Conservation (phyloP, 2,797 vertebrate genomes). For the Megaceryle alcyon region DNA sequence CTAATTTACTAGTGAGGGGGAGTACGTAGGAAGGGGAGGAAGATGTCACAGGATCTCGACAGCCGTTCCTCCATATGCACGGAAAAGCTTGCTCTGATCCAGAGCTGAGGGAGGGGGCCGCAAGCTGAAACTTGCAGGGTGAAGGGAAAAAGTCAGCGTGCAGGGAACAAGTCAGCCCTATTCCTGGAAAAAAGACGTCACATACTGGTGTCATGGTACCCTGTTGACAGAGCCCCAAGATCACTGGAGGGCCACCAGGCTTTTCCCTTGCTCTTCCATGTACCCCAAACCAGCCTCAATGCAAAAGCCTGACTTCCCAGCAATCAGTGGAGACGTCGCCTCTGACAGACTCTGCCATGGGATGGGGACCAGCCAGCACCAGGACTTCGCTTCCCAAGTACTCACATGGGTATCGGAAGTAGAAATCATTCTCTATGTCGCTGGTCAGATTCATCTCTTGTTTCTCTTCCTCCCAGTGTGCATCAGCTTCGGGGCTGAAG, state of each 20-base stretch:
- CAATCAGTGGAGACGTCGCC: rapidly evolving
- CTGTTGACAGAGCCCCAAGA: neutral
- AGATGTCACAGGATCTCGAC: slow-evolving; percentile 56
- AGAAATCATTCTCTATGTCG: slow-evolving; percentile 92
- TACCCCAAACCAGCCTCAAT: neutral
- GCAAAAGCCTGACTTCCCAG: neutral
- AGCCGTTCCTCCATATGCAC: slow-evolving; percentile 18
- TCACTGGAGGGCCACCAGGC: neutral
- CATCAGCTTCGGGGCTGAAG: slow-evolving; percentile 82
- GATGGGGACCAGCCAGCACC: neutral
- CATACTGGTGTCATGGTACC: neutral
- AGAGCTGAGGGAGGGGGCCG: slow-evolving; percentile 36
- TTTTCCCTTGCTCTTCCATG: neutral
- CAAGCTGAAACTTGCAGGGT: slow-evolving; percentile 5
- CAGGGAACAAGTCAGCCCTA: slow-evolving; percentile 27
- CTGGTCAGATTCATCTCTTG: slow-evolving; percentile 77
- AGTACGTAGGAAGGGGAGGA: slow-evolving; percentile 44
- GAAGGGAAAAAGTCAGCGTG: neutral
- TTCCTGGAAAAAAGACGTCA: slow-evolving; percentile 26
- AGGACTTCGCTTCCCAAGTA: slow-evolving; percentile 33
- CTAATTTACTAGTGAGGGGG: slow-evolving; percentile 47
- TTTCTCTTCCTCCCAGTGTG: slow-evolving; percentile 80
- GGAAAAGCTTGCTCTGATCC: slow-evolving; percentile 37
- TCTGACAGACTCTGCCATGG: neutral
- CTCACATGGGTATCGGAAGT: slow-evolving; percentile 97